A percentile compares a stretch with the other conserved stretches of the same genome.
Conservation (phyloP, 2,888 invertebrate genomes). For the Acrocyrtus sp. region DNA sequence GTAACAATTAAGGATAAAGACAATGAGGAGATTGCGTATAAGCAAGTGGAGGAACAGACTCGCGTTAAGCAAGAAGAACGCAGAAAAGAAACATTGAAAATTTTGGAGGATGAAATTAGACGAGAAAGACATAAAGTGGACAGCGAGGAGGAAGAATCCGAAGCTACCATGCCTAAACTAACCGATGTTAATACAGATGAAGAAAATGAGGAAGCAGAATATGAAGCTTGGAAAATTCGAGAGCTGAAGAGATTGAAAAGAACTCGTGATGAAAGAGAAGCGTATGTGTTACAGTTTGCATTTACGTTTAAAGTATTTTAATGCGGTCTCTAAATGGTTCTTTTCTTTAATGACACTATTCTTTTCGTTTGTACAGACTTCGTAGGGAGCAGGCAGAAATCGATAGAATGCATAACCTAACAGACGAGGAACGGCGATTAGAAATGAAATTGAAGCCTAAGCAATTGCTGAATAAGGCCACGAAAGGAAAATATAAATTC, state of each 20-base stretch:
- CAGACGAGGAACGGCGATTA: conserved; percentile 93
- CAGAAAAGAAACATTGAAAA: conserved; percentile 83
- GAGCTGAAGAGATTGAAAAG: conserved; percentile 96
- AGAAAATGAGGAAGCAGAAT: conserved; percentile 92
- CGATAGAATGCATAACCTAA: conserved; percentile 90
- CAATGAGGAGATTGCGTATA: conserved; percentile 84
- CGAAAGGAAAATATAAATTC: conserved; percentile 99
- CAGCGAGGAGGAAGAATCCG: conserved; percentile 51
- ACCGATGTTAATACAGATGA: conserved; percentile 92
- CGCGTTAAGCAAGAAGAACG: conserved; percentile 85
- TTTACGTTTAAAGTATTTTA: not conserved
- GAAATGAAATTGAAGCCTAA: conserved; percentile 93
- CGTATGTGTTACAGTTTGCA: conserved; percentile 71
- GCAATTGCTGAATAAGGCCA: conserved; percentile 89
- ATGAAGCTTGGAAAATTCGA: conserved; percentile 97
- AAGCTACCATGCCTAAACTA: conserved; percentile 71
- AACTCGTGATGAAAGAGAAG: conserved; percentile 94
- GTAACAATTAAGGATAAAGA: conserved; percentile 96
- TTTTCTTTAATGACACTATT: too few relatives aligned
- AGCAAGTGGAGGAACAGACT: conserved; percentile 84
- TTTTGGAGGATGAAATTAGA: conserved; percentile 89
- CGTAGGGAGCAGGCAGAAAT: conserved; percentile 86
- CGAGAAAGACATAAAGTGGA: conserved; percentile 74
- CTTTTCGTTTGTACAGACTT: too few relatives aligned
- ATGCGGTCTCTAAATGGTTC: too few relatives aligned